Conservation (phyloP, 2,888 invertebrate species). For the Polyploca ridens region DNA sequence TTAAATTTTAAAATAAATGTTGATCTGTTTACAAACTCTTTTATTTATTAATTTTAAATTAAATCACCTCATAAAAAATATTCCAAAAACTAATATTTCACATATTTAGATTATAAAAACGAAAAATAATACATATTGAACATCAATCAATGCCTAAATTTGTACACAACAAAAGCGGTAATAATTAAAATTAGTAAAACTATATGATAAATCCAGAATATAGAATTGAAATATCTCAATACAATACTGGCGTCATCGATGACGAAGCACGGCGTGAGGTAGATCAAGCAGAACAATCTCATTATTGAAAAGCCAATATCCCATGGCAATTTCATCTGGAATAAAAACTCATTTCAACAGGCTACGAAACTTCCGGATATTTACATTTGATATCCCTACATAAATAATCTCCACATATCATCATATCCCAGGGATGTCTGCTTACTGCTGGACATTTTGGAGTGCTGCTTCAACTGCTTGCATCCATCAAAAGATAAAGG, state of each 20-base stretch:
- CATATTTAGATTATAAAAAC: neutral
- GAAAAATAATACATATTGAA: neutral
- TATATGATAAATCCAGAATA: constrained; percentile 72
- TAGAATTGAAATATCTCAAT: constrained; percentile 69
- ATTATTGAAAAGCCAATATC: constrained; percentile 79
- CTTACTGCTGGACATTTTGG: too few relatives aligned
- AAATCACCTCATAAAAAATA: constrained; percentile 12
- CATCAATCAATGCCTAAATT: constrained; percentile 30
- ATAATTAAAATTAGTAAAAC: constrained; percentile 54
- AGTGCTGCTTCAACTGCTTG: too few relatives aligned
- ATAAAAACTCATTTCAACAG: constrained; percentile 39
- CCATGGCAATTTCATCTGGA: constrained; percentile 84
- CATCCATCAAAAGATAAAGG: too few relatives aligned
- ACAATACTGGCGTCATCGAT: constrained; percentile 47
- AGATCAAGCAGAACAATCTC: constrained; percentile 69
- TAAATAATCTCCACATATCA: neutral
- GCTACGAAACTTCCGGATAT: neutral
- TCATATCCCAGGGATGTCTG: too few relatives aligned
- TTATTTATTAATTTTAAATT: neutral
- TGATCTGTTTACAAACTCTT: neutral
- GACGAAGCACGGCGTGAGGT: constrained; percentile 70
- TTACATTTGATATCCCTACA: neutral
- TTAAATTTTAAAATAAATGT: constrained; percentile 9
- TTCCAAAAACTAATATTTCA: neutral
- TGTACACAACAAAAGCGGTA: constrained; percentile 49